Base-by-base conservation (phyloP, 2,888 invertebrate species). In the Pandemis corylana region DNA sequence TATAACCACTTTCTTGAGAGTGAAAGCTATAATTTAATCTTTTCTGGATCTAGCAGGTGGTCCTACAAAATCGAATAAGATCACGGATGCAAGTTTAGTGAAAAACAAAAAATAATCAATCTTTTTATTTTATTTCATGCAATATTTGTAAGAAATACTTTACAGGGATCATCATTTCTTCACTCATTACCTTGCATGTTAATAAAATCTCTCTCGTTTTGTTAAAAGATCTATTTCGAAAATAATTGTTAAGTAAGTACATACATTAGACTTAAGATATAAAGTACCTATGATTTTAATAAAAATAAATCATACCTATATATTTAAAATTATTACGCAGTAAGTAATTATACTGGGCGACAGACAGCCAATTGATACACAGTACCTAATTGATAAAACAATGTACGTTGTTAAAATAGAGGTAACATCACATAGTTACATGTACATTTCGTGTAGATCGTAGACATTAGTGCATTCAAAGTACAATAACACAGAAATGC, bases 381-480 rank as follows among this genome's bases (percentile, higher is more conserved):
- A 68, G 53, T 68, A 20, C 20, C 20, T 20, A 68, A 62, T 15
- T 68, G 44, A 42, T 72, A 68, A 53, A 68, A 28, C 20, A 41
- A 41, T 63, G 42, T 53, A 56, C 41, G 36, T 7, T 46, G 61
- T 49, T 61, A 62, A 28, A 59, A 59, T 10, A 56, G 51, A 51
- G 51, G 7, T 56, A 15, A 56, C 15, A 56, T 56, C 53, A 56
- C 53, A 15, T 36, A 49, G 5, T 46, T 7, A 56, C 7, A 42
- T 49, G 13, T 64, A 64, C 46, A 62, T 41, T 71, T 67, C 61
- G 53, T 62, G 73, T 83, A 83, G 81, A 77, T 78, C 79, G 80
- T 85, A 85, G 79, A 77, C 66, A 61, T 82, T 85, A 87, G 85
- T 79, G 78, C 75, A 80, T 85, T 65, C n/a, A 68, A 12, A 61